phyloP scores from a whole-genome alignment of 1,140 invertebrate genomes.

The Ylistrum balloti region DNA sequence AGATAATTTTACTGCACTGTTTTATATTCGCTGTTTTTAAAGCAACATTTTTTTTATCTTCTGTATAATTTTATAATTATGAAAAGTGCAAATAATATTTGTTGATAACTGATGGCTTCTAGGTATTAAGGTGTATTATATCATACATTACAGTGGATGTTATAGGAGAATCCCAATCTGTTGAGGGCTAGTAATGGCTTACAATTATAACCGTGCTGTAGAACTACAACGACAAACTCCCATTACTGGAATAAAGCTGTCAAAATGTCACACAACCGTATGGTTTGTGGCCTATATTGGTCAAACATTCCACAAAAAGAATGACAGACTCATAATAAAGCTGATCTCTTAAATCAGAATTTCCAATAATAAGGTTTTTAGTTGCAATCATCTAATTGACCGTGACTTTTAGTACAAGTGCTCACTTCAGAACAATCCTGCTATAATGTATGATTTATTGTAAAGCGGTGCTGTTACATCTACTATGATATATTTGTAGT shows the following conservation, averaged over 20 bases:
- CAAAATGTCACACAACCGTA: not conserved
- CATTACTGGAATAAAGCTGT: not conserved
- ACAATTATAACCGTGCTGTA: not conserved
- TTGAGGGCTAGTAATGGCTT: not conserved
- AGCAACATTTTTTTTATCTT: too few species aligned
- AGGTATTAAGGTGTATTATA: not conserved
- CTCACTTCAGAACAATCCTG: too few species aligned
- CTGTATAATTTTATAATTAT: not conserved
- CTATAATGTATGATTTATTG: too few species aligned
- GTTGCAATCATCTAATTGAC: constrained; percentile 4
- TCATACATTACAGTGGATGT: not conserved
- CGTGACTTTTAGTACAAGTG: not conserved
- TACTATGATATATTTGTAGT: too few species aligned
- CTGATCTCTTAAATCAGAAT: not conserved
- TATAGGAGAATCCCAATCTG: not conserved
- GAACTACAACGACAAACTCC: not conserved
- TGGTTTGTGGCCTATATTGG: constrained; percentile 1
- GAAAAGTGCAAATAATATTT: too few species aligned
- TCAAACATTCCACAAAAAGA: not conserved
- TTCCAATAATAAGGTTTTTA: not conserved
- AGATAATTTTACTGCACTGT: too few species aligned
- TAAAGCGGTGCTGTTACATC: too few species aligned
- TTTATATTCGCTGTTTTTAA: too few species aligned
- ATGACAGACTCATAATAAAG: not conserved
- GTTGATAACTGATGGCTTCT: not conserved